Base-by-base conservation (phyloP, 2,797 vertebrate genomes). In the Sardinella longiceps region DNA sequence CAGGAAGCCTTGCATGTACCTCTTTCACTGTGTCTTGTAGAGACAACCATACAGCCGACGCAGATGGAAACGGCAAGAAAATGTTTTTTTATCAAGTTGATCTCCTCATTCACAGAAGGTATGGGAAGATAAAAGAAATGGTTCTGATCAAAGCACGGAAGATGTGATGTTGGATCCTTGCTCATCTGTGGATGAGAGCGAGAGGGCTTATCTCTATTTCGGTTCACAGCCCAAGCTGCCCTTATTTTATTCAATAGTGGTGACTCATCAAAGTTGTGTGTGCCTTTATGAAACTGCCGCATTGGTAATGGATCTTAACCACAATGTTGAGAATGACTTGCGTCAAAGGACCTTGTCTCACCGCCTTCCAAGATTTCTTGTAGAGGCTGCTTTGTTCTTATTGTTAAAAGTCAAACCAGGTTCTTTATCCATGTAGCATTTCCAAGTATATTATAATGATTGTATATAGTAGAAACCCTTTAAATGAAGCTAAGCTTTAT, bases 81-180 rank as follows among this genome's bases (percentile, higher is more conserved):
- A 43, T 51, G 7, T 18, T 25, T 81, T 46, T 83, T 28, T 23
- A 74, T 50, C 63, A 30, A 77, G 70, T 43, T 18, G 33, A 77
- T 77, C 33, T 77, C 70, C 70, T 77, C 70, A 43, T 77, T 77
- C 70, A 77, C 18, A 15, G 70, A 77, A 37, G 70, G 28, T 77
- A 37, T 39, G 20, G 37, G 1, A 7, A 37, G 70, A 77, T 77
- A 18, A 77, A 77, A 77, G 70, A 77, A 77, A 18, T 37, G 33
- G n/a, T 15, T 77, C 33, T 43, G 70, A 77, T 77, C 70, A 77
- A 77, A 77, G 70, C 70, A 15, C 70, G 7, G 18, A 14, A 43
- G 37, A 77, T 37, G 33, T 39, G 33, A 77, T 20, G 15, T 37
- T 6, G 18, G 70, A 33, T 58, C n/a, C 23, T 58, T 58, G 12